A percentile compares a stretch with the other conserved stretches of the same genome.
Evolutionary conservation across 2,888 invertebrate species (phyloP).

Genomic region (Apamea monoglypha): DNA sequence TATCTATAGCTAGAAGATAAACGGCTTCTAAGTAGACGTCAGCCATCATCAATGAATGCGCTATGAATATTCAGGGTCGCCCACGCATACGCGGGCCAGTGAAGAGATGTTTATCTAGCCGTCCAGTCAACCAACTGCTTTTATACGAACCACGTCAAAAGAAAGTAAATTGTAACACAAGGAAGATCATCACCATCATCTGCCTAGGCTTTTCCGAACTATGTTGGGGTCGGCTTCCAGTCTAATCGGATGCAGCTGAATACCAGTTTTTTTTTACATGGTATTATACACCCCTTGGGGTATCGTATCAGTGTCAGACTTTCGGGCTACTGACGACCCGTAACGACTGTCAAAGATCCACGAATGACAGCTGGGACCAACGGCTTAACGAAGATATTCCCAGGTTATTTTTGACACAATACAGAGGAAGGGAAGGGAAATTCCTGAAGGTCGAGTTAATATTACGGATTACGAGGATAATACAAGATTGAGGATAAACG

Average conservation of each 20-base stretch:
- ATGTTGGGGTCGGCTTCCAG: too few relatives aligned
- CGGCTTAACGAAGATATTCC: constrained; percentile 13
- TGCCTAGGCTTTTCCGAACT: too few relatives aligned
- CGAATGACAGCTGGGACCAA: too few relatives aligned
- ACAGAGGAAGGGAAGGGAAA: constrained; percentile 5
- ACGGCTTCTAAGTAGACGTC: constrained; percentile 60
- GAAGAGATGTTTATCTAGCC: constrained; percentile 47
- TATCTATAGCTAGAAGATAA: constrained; percentile 60
- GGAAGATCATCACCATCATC: not conserved
- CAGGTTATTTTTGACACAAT: constrained; percentile 9
- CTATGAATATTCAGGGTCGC: constrained; percentile 70
- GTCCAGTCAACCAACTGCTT: constrained; percentile 41
- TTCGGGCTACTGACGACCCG: too few relatives aligned
- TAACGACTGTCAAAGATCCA: too few relatives aligned
- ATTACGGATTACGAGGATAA: constrained; percentile 13
- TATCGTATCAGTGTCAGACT: too few relatives aligned
- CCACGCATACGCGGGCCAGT: constrained; percentile 43
- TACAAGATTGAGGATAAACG: constrained; percentile 39
- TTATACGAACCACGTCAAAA: constrained; percentile 27
- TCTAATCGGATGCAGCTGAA: too few relatives aligned
- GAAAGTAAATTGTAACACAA: constrained; percentile 32
- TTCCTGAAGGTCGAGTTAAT: constrained; percentile 35
- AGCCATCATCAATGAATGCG: constrained; percentile 68
- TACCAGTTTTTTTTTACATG: too few relatives aligned
- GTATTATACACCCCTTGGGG: too few relatives aligned